Evolutionary conservation across 1,140 invertebrate species (phyloP), one percentile per base, ranked within the genome.

Genomic region (Brachionus manjavacas): DNA sequence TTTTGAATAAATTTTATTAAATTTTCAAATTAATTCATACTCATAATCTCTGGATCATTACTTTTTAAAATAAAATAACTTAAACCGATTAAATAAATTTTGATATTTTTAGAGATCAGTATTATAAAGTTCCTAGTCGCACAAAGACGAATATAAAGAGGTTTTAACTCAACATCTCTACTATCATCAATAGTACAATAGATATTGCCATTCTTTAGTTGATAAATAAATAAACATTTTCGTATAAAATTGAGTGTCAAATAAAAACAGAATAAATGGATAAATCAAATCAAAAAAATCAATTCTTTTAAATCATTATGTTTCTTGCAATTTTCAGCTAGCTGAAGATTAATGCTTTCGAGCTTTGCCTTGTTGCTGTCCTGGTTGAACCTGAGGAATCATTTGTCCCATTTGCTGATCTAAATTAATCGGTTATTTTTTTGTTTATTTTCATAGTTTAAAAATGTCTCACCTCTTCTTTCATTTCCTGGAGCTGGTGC

Each of bases 401-500:
- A 76, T 49, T 20, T 76, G 72, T 14, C 43, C 43, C 79, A 81
- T 81, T 64, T 81, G 79, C 16, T 60, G 79, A 60, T 81, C 79
- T 60, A 25, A 20, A 64, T 12, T 66, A 68, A 35, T 64, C 66
- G 4, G 4, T 35, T 35, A 35, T 35, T 81, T 25, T 20, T 4
- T 16, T 31, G 66, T 14, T 28, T 14, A 9, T 25, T 31, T 60
- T 81, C 0, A 43, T 14, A 1, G 25, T 11, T 31, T n/a, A 81
- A 20, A 16, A 23, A 8, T 39, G 12, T 35, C 9, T 72, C 41
- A 72, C 68, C 68, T 81, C 79, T 39, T 43, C 79, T 60, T 23
- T 81, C 79, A 39, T 68, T 81, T 39, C 52, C 64, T 68, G 79
- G 79, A 16, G 79, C 79, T 64, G 52, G 79, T 9, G 79, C 79